Conservation (phyloP, 2,113 vertebrate genomes). For the Perccottus glenii region DNA sequence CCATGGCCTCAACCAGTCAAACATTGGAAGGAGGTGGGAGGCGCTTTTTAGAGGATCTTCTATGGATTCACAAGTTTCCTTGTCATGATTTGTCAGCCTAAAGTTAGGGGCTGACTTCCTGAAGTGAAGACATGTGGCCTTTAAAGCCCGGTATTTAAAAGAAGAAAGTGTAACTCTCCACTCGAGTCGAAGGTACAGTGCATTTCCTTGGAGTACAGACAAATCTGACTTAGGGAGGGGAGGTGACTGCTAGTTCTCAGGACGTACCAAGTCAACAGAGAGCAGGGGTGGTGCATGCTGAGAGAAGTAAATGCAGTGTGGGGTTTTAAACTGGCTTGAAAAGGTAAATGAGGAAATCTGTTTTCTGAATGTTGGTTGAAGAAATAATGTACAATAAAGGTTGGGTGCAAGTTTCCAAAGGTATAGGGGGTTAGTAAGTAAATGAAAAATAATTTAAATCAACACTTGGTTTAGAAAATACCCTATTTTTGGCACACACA, state of each 20-base stretch:
- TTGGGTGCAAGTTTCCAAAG: neutral
- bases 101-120: constrained; percentile 33
- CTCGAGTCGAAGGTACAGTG: constrained; percentile 60
- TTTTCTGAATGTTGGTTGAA: neutral
- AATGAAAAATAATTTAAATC: neutral
- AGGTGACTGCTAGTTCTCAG: constrained; percentile 72
- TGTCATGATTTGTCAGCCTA: constrained; percentile 49
- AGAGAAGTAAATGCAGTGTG: constrained; percentile 23
- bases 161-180: constrained; percentile 53
- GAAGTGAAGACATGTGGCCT: constrained; percentile 18
- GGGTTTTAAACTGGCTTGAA: constrained; percentile 8
- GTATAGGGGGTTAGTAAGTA: neutral
- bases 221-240: constrained; percentile 80
- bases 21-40: constrained; percentile 77
- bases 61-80: constrained; percentile 67
- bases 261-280: constrained; percentile 68
- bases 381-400: constrained; percentile 3
- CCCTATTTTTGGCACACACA: too few relatives aligned
- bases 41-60: constrained; percentile 66
- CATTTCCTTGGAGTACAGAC: constrained; percentile 80
- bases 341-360: constrained; percentile 5
- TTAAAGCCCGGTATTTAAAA: constrained; percentile 14
- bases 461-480: neutral
- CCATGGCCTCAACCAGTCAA: constrained; percentile 79
- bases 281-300: constrained; percentile 53